Evolutionary conservation across 2,797 vertebrate genomes (phyloP).

Genomic region (Liparis tanakae): DNA sequence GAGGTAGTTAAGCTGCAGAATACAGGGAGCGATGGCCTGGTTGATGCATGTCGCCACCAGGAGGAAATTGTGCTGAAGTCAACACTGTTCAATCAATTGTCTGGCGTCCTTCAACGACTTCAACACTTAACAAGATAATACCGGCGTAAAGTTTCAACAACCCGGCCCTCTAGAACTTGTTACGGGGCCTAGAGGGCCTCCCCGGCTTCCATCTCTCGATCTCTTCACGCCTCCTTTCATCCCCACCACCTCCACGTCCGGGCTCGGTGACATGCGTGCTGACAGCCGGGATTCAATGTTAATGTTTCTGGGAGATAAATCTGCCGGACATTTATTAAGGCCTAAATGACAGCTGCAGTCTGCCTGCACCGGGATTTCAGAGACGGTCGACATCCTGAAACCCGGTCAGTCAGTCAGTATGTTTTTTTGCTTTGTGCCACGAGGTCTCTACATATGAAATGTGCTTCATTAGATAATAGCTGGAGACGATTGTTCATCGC

Average conservation of each 20-base stretch:
- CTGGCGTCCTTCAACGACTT: slow-evolving; percentile 74
- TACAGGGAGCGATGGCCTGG: slow-evolving; percentile 59
- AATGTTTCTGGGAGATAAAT: slow-evolving; percentile 62
- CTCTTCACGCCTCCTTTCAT: slow-evolving; percentile 16
- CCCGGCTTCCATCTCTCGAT: slow-evolving; percentile 2
- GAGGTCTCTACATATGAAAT: slow-evolving; percentile 28
- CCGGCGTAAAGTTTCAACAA: slow-evolving; percentile 52
- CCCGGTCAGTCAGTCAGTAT: slow-evolving; percentile 12
- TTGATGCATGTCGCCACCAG: slow-evolving; percentile 81
- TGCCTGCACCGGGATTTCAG: slow-evolving; percentile 50
- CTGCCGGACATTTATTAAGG: slow-evolving; percentile 58
- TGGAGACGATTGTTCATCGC: slow-evolving; percentile 16
- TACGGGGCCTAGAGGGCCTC: slow-evolving; percentile 50
- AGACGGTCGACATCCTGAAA: slow-evolving; percentile 34
- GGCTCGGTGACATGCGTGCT: slow-evolving; percentile 47
- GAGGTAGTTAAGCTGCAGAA: slow-evolving; percentile 84
- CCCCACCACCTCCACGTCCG: slow-evolving; percentile 44
- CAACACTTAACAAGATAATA: slow-evolving; percentile 62
- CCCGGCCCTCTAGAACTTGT: slow-evolving; percentile 59
- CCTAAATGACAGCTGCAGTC: slow-evolving; percentile 71
- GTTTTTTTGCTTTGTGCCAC: slow-evolving; percentile 42
- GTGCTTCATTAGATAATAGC: slow-evolving; percentile 42
- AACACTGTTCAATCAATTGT: slow-evolving; percentile 87
- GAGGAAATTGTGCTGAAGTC: slow-evolving; percentile 88
- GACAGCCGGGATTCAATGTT: slow-evolving; percentile 63